These are phyloP conservation scores for Neosilurus hyrtlii DNA, from an alignment of 2,797 vertebrate species.

Conservation along the genomic window DNA sequence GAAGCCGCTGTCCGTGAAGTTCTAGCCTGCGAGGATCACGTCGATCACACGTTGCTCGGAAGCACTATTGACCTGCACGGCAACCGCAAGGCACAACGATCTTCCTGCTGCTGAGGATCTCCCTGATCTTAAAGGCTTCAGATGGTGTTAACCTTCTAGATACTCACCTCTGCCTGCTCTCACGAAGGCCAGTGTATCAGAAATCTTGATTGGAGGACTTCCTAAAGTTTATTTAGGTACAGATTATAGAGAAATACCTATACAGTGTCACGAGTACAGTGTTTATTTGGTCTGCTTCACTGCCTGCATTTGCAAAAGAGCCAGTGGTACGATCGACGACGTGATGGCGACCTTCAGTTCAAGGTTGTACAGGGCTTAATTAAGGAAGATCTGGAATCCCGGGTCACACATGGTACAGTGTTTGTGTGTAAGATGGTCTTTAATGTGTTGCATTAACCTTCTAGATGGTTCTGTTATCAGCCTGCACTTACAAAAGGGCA, in stretches of 20 bases:
- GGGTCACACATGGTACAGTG: no score
- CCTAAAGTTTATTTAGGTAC: conserved; percentile 14
- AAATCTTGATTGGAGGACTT: background rate
- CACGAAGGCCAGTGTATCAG: background rate
- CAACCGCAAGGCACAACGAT: conserved; percentile 81
- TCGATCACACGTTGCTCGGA: conserved; percentile 87
- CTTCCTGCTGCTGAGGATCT: conserved; percentile 83
- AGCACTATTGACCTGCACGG: conserved; percentile 90
- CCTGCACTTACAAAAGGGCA: conserved; percentile 4
- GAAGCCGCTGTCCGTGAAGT: conserved; percentile 94
- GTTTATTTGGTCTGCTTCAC: conserved; percentile 15
- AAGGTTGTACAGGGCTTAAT: background rate
- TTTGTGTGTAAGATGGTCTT: background rate
- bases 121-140: conserved; percentile 2
- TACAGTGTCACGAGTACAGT: conserved; percentile 49
- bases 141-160: conserved; percentile 18
- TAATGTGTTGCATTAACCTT: conserved; percentile 18
- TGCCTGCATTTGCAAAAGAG: conserved; percentile 3
- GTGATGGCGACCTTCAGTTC: background rate
- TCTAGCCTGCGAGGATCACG: conserved; percentile 87
- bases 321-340: background rate
- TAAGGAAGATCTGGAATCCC: background rate
- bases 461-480: conserved; percentile 7
- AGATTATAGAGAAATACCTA: conserved; percentile 29
- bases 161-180: background rate